Evolutionary conservation across 2,888 invertebrate species (phyloP).

Genomic region (Ceraclea dissimilis): DNA sequence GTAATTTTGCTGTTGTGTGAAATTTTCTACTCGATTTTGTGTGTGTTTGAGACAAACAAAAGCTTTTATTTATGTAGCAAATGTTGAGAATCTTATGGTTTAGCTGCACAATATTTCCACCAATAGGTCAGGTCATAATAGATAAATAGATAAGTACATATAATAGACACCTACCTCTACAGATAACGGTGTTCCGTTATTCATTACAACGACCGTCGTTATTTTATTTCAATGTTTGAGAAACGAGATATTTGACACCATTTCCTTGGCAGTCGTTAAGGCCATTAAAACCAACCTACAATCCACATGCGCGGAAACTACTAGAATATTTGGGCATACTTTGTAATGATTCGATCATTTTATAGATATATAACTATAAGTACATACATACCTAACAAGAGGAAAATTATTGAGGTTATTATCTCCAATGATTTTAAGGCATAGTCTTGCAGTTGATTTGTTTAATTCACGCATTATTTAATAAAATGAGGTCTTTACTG

Average conservation of each 20-base stretch:
- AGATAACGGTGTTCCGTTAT: background rate
- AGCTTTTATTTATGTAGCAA: background rate
- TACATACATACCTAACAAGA: background rate
- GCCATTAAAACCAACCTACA: conserved; percentile 1
- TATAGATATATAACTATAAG: background rate
- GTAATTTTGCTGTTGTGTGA: too few species aligned
- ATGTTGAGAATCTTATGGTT: background rate
- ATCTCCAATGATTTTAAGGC: too few species aligned
- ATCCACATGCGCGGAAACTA: background rate
- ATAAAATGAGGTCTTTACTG: too few species aligned
- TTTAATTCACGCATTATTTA: too few species aligned
- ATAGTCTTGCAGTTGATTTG: too few species aligned
- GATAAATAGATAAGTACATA: background rate
- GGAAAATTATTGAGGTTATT: background rate
- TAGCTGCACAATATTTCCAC: background rate
- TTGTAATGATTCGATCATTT: background rate
- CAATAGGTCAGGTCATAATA: background rate
- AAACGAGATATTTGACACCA: conserved; percentile 1
- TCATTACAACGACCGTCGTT: background rate
- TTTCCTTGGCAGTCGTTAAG: background rate
- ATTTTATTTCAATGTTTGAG: conserved; percentile 2
- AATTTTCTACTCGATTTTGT: too few species aligned
- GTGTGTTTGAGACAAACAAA: background rate
- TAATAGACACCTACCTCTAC: background rate
- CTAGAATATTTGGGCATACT: background rate